Conservation (phyloP, 2,888 invertebrate species). For the Torymus auratus region DNA sequence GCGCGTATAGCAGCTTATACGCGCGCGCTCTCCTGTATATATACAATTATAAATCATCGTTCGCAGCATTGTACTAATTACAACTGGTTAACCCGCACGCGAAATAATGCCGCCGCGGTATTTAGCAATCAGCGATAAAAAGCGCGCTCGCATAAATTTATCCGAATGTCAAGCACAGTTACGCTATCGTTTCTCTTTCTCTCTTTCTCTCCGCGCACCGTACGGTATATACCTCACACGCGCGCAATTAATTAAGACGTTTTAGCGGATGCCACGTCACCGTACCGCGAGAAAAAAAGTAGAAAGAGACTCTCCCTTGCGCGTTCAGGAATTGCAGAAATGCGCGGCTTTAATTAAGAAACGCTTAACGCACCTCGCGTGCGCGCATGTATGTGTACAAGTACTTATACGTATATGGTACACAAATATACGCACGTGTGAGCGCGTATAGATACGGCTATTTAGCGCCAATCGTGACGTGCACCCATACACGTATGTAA, state of each 20-base stretch:
- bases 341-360: conserved; percentile 46
- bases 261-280: not conserved
- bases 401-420: too few species aligned
- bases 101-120: not conserved
- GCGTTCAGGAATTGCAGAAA: conserved; percentile 36
- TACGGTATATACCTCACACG: not conserved
- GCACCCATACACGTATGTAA: too few species aligned
- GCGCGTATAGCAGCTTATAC: too few species aligned
- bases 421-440: too few species aligned
- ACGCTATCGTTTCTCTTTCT: not conserved
- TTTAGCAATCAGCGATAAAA: conserved; percentile 24
- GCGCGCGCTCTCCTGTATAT: too few species aligned
- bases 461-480: conserved; percentile 8
- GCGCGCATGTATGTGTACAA: too few species aligned
- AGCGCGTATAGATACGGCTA: not conserved
- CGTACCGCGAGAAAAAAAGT: conserved; percentile 3
- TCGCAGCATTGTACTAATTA: not conserved
- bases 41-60: too few species aligned
- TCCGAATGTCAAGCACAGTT: conserved; percentile 1
- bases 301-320: conserved; percentile 8
- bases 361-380: conserved; percentile 3
- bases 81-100: not conserved
- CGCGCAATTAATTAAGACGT: conserved; percentile 50
- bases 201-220: too few species aligned
- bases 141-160: conserved; percentile 11